These are phyloP conservation scores for Buphagus erythrorhynchus DNA, from an alignment of 2,797 vertebrate genomes.

Conservation along the genomic window DNA sequence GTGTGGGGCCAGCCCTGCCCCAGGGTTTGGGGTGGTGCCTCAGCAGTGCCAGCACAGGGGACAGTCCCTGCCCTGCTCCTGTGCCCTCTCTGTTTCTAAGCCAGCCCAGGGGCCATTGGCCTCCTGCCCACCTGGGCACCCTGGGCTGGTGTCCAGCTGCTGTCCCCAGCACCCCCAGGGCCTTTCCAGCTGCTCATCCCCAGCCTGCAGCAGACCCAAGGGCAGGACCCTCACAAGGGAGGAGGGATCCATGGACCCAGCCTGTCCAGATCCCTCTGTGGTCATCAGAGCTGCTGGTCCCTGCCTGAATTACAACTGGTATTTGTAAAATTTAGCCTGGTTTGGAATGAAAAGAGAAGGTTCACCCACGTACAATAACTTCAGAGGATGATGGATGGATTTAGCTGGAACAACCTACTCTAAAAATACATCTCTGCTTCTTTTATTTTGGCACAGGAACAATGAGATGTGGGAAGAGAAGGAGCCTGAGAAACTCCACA, in stretches of 20 bases:
- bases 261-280: neutral
- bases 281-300: neutral
- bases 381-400: neutral
- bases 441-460: conserved; percentile 14
- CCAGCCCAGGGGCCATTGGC: neutral
- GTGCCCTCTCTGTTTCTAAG: accelerated
- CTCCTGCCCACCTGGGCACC: neutral
- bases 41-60: neutral
- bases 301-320: neutral
- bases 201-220: neutral
- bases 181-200: neutral
- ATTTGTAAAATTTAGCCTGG: neutral
- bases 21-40: neutral
- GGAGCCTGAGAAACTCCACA: conserved; percentile 2
- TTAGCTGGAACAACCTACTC: neutral
- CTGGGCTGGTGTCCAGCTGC: neutral
- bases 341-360: neutral
- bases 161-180: neutral
- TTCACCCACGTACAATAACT: neutral
- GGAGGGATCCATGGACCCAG: neutral
- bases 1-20: neutral
- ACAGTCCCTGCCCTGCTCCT: neutral
- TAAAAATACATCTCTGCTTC: conserved; percentile 4
- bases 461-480: conserved; percentile 26
- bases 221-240: neutral